These are phyloP conservation scores for Orientallactaga bullata DNA, from an alignment of 2,113 vertebrate genomes.

Conservation along the genomic window DNA sequence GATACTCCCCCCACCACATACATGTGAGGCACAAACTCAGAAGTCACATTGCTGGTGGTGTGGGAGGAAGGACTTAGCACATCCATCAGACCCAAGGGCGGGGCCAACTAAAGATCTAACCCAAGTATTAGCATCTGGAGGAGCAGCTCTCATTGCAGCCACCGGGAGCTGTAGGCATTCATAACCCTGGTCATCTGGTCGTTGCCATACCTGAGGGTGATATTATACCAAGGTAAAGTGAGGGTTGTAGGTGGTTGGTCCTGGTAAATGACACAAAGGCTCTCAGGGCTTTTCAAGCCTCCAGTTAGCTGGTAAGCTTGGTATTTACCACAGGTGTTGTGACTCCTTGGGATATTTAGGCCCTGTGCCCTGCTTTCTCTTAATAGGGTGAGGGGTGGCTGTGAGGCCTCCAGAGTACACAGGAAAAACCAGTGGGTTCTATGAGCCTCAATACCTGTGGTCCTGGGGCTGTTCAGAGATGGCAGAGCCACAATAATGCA, in stretches of 20 bases:
- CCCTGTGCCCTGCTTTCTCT: not conserved
- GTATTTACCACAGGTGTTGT: fast-evolving
- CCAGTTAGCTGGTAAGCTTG: not conserved
- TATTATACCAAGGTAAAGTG: fast-evolving
- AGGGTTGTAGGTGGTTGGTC: fast-evolving
- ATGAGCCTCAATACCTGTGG: not conserved
- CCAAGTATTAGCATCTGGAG: fast-evolving
- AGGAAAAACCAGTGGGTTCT: not conserved
- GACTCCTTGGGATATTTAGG: not conserved
- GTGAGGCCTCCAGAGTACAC: not conserved
- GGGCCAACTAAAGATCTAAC: not conserved
- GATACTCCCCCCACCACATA: too few relatives aligned
- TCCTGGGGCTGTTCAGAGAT: not conserved
- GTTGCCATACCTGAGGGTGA: fast-evolving
- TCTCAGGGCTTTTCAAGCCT: not conserved
- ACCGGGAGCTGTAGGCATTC: not conserved
- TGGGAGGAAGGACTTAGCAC: fast-evolving
- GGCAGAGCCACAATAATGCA: not conserved
- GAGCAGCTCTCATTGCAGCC: fast-evolving
- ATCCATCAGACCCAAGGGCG: fast-evolving
- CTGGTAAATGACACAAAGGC: not conserved
- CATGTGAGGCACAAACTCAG: not conserved
- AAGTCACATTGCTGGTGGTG: fast-evolving
- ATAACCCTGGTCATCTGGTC: fast-evolving
- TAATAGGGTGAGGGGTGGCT: not conserved